phyloP scores from a whole-genome alignment of 2,113 vertebrate genomes.

The Mionectes macconnelli region DNA sequence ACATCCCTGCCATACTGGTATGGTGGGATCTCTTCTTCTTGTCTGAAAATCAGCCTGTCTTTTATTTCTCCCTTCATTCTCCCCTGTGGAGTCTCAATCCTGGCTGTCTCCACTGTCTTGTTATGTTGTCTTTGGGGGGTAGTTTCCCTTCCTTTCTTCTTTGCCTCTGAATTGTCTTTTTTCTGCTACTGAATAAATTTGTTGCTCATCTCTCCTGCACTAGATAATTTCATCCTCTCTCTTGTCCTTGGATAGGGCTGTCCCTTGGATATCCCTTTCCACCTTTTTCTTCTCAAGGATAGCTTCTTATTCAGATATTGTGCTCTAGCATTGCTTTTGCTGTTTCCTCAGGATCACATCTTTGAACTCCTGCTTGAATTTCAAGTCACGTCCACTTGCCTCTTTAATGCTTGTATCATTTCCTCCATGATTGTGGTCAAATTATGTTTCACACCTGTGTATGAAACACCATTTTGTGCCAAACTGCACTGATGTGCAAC shows the following conservation, averaged over 20 bases:
- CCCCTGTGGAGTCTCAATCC: background rate
- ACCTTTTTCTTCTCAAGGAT: background rate
- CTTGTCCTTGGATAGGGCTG: background rate
- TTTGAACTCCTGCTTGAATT: background rate
- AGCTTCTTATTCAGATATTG: background rate
- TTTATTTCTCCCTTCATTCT: background rate
- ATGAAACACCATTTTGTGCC: background rate
- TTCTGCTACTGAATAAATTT: background rate
- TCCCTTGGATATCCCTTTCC: background rate
- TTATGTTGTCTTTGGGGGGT: constrained; percentile 7
- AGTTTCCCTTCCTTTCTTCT: constrained; percentile 50
- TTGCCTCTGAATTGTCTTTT: background rate
- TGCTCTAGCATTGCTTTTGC: background rate
- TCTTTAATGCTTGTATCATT: background rate
- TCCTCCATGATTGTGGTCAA: background rate
- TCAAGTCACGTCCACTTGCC: background rate
- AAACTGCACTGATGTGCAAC: background rate
- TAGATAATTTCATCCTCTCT: background rate
- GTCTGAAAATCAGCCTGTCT: background rate
- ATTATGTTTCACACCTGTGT: background rate
- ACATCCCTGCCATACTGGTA: background rate
- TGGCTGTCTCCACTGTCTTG: background rate
- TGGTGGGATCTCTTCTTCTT: background rate
- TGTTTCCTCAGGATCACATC: background rate
- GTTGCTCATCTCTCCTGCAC: background rate